These are phyloP conservation scores for Crotalus viridis DNA, from an alignment of 2,113 vertebrate species.

Conservation along the genomic window DNA sequence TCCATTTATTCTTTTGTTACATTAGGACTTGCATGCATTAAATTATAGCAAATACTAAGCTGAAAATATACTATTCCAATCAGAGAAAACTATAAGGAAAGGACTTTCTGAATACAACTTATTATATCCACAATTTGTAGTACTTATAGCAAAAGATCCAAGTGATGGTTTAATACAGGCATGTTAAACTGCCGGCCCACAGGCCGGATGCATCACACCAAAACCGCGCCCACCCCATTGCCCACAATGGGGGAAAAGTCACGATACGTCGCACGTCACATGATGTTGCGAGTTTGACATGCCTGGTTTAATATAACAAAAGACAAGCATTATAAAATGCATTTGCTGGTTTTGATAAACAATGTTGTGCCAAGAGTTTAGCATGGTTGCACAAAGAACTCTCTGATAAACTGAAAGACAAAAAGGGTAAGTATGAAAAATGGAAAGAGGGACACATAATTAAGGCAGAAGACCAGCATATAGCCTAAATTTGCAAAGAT, in stretches of 20 bases:
- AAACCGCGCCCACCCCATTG: no score
- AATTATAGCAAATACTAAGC: not conserved
- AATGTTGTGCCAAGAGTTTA: not conserved
- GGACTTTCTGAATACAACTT: not conserved
- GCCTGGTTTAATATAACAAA: not conserved
- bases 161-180: not conserved
- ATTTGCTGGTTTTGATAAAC: not conserved
- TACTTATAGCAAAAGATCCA: not conserved
- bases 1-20: not conserved
- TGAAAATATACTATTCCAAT: not conserved
- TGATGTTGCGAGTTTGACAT: no score
- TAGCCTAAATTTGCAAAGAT: not conserved
- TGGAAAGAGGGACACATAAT: not conserved
- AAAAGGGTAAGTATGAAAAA: not conserved
- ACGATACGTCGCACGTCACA: no score
- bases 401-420: not conserved
- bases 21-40: not conserved
- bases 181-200: no score
- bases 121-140: not conserved
- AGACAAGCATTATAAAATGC: not conserved
- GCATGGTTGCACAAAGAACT: not conserved
- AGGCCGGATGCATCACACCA: no score
- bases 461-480: not conserved
- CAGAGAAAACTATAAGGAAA: not conserved
- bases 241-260: no score